A percentile compares a stretch with the other conserved stretches of the same genome.
phyloP scores from a whole-genome alignment of 2,888 invertebrate species.

The Villa cingulata region DNA sequence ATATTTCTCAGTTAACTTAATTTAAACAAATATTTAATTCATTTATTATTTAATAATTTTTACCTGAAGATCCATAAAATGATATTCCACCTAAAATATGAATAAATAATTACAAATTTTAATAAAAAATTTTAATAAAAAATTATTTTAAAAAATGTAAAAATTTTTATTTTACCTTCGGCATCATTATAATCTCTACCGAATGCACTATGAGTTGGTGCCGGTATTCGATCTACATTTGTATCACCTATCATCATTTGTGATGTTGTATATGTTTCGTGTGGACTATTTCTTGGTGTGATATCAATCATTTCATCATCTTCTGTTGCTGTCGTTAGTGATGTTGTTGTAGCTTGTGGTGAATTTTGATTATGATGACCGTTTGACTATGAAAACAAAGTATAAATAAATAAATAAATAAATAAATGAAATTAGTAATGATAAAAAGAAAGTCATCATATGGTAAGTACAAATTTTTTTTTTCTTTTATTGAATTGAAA shows the following conservation, averaged over 20 bases:
- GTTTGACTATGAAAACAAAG: slow-evolving; percentile 29
- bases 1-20: too few relatives aligned
- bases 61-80: slow-evolving; percentile 32
- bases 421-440: too few relatives aligned
- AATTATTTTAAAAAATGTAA: not conserved
- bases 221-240: slow-evolving; percentile 18
- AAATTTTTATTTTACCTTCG: slow-evolving; percentile 15
- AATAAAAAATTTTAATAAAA: not conserved
- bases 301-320: slow-evolving; percentile 55
- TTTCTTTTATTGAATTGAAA: too few relatives aligned
- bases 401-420: too few relatives aligned
- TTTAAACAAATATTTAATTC: too few relatives aligned
- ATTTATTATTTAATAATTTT: too few relatives aligned
- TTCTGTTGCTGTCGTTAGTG: not conserved
- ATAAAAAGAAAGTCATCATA: too few relatives aligned
- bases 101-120: not conserved
- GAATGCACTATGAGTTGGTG: slow-evolving; percentile 31
- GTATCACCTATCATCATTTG: slow-evolving; percentile 16
- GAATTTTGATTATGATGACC: slow-evolving; percentile 19
- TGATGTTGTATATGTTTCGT: slow-evolving; percentile 21
- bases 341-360: not conserved
- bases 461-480: too few relatives aligned
- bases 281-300: slow-evolving; percentile 40
- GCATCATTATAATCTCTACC: slow-evolving; percentile 21
- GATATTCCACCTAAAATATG: slow-evolving; percentile 27